Evolutionary conservation across 2,888 invertebrate species (phyloP).

Genomic region (Apantesis nais): DNA sequence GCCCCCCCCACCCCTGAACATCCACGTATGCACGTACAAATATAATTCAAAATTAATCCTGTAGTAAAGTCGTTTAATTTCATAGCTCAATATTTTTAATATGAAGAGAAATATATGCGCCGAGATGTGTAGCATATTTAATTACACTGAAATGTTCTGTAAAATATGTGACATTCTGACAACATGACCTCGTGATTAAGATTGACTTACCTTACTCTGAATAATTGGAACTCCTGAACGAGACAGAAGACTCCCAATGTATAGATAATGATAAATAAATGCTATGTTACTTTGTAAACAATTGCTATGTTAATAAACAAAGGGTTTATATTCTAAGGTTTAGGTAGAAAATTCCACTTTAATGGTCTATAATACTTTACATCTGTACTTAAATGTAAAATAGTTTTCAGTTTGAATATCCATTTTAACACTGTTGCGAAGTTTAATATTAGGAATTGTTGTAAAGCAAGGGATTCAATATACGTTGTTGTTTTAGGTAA

Average conservation of each 20-base stretch:
- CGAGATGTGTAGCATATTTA: background rate
- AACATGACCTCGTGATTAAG: background rate
- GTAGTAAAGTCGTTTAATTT: background rate
- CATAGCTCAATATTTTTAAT: background rate
- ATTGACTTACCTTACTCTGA: background rate
- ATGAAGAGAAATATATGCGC: background rate
- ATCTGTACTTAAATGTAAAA: background rate
- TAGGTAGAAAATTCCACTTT: background rate
- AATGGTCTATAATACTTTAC: background rate
- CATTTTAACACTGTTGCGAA: background rate
- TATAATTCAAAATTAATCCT: background rate
- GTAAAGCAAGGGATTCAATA: background rate
- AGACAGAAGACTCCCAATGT: background rate
- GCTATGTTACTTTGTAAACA: background rate
- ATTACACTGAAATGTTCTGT: background rate
- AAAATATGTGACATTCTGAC: background rate
- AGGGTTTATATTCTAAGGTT: background rate
- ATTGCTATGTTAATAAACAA: background rate
- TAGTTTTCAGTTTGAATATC: background rate
- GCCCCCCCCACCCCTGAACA: no score
- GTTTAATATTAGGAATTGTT: background rate
- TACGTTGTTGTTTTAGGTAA: background rate
- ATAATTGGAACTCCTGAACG: background rate
- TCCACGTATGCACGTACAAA: no score
- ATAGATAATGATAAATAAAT: background rate